Evolutionary conservation across 2,113 vertebrate genomes (phyloP).

Genomic region (Phaethornis superciliosus): DNA sequence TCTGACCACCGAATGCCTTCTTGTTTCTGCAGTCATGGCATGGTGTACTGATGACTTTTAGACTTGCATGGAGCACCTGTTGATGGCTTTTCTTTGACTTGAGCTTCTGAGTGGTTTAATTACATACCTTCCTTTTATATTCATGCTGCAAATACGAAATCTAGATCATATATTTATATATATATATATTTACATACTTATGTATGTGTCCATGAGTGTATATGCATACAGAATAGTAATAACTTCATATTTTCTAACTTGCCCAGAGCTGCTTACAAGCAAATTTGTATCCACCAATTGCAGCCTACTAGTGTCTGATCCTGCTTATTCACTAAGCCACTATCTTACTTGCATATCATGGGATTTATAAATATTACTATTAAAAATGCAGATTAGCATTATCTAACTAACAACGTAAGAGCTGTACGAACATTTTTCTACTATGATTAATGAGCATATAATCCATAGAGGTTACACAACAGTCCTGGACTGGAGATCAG

Average conservation of each 20-base stretch:
- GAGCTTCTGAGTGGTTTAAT: not conserved
- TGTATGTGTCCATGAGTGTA: not conserved
- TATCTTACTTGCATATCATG: not conserved
- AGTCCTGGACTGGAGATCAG: not conserved
- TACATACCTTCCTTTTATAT: not conserved
- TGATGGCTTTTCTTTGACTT: not conserved
- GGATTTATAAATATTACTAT: not conserved
- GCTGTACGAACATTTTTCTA: not conserved
- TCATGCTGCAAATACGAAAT: not conserved
- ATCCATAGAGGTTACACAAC: not conserved
- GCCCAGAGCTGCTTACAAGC: not conserved
- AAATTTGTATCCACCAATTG: not conserved
- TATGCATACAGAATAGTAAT: not conserved
- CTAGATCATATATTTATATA: not conserved
- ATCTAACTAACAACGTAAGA: fast-evolving
- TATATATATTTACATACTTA: not conserved
- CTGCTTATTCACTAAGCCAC: not conserved
- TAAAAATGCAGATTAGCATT: not conserved
- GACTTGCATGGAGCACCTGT: not conserved
- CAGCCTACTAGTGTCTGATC: not conserved
- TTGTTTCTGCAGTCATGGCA: not conserved
- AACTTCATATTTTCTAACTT: not conserved
- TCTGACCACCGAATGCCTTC: not conserved
- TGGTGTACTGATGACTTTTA: not conserved
- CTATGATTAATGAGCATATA: not conserved